Evolutionary conservation across 2,888 invertebrate genomes (phyloP).

Genomic region (Cerastis rubricosa): DNA sequence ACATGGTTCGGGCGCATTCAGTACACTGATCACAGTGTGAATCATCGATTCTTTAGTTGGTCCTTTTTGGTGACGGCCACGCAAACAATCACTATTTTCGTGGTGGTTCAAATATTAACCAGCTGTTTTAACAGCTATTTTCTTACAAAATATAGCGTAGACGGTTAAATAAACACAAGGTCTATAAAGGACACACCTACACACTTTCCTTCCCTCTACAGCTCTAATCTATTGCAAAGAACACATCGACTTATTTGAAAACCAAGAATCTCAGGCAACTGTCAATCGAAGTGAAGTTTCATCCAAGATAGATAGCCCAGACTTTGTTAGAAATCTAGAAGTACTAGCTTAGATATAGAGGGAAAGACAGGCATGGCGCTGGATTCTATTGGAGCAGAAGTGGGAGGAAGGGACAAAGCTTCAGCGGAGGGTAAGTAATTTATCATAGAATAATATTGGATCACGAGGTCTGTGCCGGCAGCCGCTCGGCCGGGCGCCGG

Average conservation of each 20-base stretch:
- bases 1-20: neutral
- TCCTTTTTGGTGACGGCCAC: neutral
- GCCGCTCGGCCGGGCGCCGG: constrained; percentile 32
- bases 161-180: neutral
- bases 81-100: neutral
- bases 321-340: constrained; percentile 37
- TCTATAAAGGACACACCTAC: neutral
- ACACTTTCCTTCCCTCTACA: neutral
- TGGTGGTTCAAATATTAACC: neutral
- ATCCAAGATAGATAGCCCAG: constrained; percentile 48
- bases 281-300: constrained; percentile 49
- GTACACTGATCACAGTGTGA: neutral
- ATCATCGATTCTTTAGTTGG: neutral
- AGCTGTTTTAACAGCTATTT: neutral
- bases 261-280: constrained; percentile 22
- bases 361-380: constrained; percentile 62
- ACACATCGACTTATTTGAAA: constrained; percentile 10
- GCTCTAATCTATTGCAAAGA: neutral
- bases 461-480: constrained; percentile 58
- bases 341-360: constrained; percentile 49
- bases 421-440: constrained; percentile 57
- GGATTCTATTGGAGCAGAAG: constrained; percentile 60
- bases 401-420: constrained; percentile 65
- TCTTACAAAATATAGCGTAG: neutral
- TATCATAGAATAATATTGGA: constrained; percentile 73